Evolutionary conservation across 1,140 invertebrate species (phyloP), one percentile per base, ranked within the genome.

Genomic region (Nasonia longicornis): DNA sequence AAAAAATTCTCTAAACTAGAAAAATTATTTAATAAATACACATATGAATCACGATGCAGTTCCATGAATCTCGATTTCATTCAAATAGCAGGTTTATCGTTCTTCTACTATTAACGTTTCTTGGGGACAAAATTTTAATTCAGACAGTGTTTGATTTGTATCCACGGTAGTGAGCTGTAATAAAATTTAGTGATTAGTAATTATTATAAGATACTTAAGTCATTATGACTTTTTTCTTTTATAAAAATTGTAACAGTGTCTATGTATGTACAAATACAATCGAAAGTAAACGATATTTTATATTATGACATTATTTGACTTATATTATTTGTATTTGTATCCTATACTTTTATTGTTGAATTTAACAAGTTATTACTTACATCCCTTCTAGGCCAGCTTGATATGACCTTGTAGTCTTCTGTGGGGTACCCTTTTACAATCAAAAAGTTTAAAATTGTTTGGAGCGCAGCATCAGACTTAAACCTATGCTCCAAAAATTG

Each of bases 51-150:
- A 86, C 85, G 84, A 89, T 84, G 84, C 88, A 90, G 83, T 85
- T 86, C 79, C 88, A 89, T 84, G 85, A 77, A 82, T 83, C 75
- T 82, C 63, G 58, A 85, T 87, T 87, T 85, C 83, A 86, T 85
- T 85, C 86, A 85, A 87, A 83, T 80, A 77, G 82, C 45, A 85
- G 84, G 89, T 88, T 93, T 95, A 97, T 94, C 95, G 94, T 91
- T 97, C 96, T 91, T 98, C 96, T 84, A 98, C 91, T 90, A 97
- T 97, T 82, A 98, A 92, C 80, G 96, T 98, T 92, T 98, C 97
- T 93, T 98, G 97, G 78, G 96, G 95, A 92, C 93, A 97, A 79
- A 98, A 92, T 91, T 97, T 97, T 80, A 97, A 91, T 85, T 95
- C 93, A 89, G 94, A 92, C 80, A 98, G 90, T 77, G 96, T 96